Conservation (phyloP, 2,888 invertebrate species). For the Eudemis profundana region DNA sequence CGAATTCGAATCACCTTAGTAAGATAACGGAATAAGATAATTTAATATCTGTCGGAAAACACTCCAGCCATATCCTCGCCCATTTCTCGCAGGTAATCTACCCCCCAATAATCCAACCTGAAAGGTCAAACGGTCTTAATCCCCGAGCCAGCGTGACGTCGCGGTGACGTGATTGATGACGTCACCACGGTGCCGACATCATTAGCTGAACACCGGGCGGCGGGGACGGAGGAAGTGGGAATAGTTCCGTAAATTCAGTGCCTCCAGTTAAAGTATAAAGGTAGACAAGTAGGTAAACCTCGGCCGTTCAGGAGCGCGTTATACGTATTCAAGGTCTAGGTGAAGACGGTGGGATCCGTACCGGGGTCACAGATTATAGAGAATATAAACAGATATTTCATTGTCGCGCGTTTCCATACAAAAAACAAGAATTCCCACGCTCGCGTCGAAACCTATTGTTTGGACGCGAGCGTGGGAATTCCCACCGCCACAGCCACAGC, state of each 20-base stretch:
- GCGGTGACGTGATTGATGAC: conserved; percentile 40
- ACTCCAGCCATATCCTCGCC: conserved; percentile 8
- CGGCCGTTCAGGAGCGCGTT: no score
- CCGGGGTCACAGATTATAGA: no score
- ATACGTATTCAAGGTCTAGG: no score
- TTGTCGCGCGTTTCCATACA: no score
- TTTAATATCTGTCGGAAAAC: conserved; percentile 12
- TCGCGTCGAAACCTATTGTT: no score
- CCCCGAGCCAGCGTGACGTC: conserved; percentile 22
- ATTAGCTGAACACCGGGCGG: conserved; percentile 15
- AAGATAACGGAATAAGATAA: conserved; percentile 11
- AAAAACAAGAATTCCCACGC: no score
- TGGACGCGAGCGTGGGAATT: no score
- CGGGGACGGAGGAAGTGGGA: neutral
- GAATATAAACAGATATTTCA: no score
- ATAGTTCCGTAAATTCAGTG: conserved; percentile 14
- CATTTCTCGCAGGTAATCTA: conserved; percentile 12
- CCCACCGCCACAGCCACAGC: no score
- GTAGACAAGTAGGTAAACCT: no score
- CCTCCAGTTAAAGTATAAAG: neutral
- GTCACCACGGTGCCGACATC: conserved; percentile 32
- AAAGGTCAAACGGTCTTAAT: conserved; percentile 43
- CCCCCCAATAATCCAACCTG: conserved; percentile 33
- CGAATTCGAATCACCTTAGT: neutral
- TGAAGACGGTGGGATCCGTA: no score